Conservation (phyloP, 2,888 invertebrate species). For the Aporophyla nigra region DNA sequence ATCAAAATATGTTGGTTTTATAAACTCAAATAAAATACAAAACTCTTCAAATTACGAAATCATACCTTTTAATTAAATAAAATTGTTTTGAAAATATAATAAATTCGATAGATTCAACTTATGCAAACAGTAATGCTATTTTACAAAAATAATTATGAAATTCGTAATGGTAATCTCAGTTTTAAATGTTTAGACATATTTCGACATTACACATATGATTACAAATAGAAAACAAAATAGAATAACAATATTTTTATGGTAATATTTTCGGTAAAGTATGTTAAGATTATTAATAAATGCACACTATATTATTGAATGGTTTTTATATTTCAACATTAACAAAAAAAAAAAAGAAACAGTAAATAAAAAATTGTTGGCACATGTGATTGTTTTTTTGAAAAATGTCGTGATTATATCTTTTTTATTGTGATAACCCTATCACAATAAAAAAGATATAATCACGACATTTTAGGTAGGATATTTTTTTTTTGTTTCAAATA, state of each 20-base stretch:
- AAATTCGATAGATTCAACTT: constrained; percentile 67
- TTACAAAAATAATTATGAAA: constrained; percentile 66
- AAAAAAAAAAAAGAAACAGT: no score
- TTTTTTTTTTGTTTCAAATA: no score
- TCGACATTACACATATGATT: constrained; percentile 30
- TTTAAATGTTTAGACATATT: constrained; percentile 54
- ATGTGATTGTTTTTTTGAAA: not conserved
- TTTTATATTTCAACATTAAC: no score
- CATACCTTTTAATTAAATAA: constrained; percentile 67
- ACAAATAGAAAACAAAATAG: not conserved
- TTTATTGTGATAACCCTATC: not conserved
- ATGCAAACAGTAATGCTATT: constrained; percentile 46
- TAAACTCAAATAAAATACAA: constrained; percentile 66
- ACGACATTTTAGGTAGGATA: no score
- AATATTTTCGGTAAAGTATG: no score
- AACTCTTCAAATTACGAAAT: constrained; percentile 64
- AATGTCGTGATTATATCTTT: not conserved
- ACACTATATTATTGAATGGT: not conserved
- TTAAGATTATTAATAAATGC: not conserved
- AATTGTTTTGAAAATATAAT: constrained; percentile 64
- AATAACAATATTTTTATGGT: not conserved
- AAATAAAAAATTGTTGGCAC: no score
- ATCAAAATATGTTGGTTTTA: constrained; percentile 12
- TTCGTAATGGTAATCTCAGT: constrained; percentile 75
- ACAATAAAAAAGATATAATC: no score